Evolutionary conservation across 2,888 invertebrate genomes (phyloP), one percentile per base, ranked within the genome.

Genomic region (Xestia c-nigrum): DNA sequence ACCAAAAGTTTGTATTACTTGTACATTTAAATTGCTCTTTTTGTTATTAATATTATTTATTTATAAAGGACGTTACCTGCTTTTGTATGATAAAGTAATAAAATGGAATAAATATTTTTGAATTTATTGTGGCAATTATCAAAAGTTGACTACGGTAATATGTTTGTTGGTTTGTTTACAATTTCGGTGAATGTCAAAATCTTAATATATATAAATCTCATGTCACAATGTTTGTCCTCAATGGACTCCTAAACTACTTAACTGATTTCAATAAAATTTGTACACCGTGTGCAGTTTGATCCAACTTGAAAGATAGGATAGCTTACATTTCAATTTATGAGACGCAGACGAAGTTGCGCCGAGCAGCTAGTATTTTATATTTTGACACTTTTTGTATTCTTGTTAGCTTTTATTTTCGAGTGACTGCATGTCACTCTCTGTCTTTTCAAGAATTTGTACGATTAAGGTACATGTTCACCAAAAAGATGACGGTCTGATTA

Each of bases 1-100:
- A 67, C 14, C 19, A 64, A 73, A 77, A 86, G 40, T 84, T 83
- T 86, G 31, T 70, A 21, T 64, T 72, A 77, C 52, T 68, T 83
- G 24, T 78, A 61, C 40, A 72, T 74, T 74, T 61, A 78, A 74
- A 75, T 78, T 70, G 64, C 63, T 78, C 43, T 74, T 75, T 83
- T 73, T 50, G 72, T 67, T 78, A 68, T 73, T 61, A 61, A 82
- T 70, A 59, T 55, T 76, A 77, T 77, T 55, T 76, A 77, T 77
- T 74, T 64, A 67, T 57, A 57, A 47, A 38, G 55, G 66, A 77
- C 57, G 59, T 38, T 57, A 24, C 68, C 47, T 43, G 38, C 7
- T 72, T 74, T 69, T 21, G 43, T 38, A 40, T 38, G 55, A 64
- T 67, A 72, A 73, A 68, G 47, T 38, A 71, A 65, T 64, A 43